Conservation (phyloP, 1,140 invertebrate species). For the Propsilocerus akamusi region DNA sequence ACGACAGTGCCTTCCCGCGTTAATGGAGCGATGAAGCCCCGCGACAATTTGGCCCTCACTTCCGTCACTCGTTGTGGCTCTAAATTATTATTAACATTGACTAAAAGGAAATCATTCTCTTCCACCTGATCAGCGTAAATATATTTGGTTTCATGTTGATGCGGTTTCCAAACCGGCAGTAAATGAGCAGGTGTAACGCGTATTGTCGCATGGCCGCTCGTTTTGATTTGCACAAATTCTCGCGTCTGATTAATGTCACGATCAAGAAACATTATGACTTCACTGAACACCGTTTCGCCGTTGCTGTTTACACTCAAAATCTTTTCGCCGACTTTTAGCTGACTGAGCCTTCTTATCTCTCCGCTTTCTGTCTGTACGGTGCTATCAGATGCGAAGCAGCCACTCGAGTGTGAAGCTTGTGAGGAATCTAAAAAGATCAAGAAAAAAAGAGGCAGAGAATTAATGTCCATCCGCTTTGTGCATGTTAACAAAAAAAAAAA, state of each 20-base stretch:
- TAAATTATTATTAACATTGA: slow-evolving; percentile 26
- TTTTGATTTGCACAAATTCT: slow-evolving; percentile 50
- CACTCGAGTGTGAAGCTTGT: slow-evolving; percentile 57
- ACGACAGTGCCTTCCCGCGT: slow-evolving; percentile 74
- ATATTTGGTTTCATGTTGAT: slow-evolving; percentile 20
- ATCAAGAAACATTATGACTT: slow-evolving; percentile 82
- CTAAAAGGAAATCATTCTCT: slow-evolving; percentile 28
- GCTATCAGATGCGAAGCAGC: slow-evolving; percentile 57
- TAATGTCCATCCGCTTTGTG: background rate
- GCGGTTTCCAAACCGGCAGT: slow-evolving; percentile 28
- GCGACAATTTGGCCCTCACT: slow-evolving; percentile 31
- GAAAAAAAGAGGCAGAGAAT: slow-evolving; percentile 8
- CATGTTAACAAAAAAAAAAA: background rate
- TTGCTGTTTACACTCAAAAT: slow-evolving; percentile 53
- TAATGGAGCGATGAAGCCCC: slow-evolving; percentile 78
- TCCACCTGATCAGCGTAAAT: slow-evolving; percentile 38
- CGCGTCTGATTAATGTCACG: slow-evolving; percentile 41
- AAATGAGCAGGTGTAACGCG: slow-evolving; percentile 76
- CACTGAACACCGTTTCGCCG: slow-evolving; percentile 55
- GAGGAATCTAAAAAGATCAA: slow-evolving; percentile 66
- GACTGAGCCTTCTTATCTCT: slow-evolving; percentile 36
- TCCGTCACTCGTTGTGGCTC: slow-evolving; percentile 39
- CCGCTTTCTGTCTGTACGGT: slow-evolving; percentile 37
- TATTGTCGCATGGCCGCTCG: slow-evolving; percentile 45
- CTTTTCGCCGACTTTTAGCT: slow-evolving; percentile 56